phyloP scores from a whole-genome alignment of 2,113 vertebrate genomes.

The Marmota monax region DNA sequence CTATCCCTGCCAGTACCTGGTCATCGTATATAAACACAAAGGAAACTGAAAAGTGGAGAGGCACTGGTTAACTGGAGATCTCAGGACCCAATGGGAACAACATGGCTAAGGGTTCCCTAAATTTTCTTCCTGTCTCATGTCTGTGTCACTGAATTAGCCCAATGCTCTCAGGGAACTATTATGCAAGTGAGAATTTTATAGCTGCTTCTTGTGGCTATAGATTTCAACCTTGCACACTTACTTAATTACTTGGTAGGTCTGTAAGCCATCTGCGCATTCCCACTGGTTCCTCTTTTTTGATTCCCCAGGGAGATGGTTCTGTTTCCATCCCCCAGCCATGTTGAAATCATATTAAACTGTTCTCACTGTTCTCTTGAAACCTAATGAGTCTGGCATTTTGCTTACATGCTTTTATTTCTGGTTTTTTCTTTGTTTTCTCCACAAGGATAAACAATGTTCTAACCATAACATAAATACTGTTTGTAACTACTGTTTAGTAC shows the following conservation, averaged over 20 bases:
- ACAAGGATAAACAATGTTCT: not conserved
- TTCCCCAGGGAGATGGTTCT: not conserved
- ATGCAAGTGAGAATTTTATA: not conserved
- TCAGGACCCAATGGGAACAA: not conserved
- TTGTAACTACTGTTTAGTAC: constrained; percentile 13
- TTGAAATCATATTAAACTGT: not conserved
- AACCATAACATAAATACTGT: not conserved
- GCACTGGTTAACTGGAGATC: not conserved
- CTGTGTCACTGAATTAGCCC: not conserved
- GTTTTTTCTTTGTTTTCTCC: constrained; percentile 14
- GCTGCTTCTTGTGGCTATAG: not conserved
- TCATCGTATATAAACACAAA: not conserved
- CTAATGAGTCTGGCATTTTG: not conserved
- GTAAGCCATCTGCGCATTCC: not conserved
- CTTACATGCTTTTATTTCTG: not conserved
- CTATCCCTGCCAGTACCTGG: not conserved
- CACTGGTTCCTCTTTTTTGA: not conserved
- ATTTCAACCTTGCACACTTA: not conserved
- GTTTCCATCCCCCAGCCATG: not conserved
- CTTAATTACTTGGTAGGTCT: not conserved
- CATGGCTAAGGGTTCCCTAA: not conserved
- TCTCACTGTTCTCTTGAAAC: not conserved
- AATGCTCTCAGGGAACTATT: not conserved
- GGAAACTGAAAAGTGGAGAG: not conserved
- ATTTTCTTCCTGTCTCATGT: not conserved